Evolutionary conservation across 2,888 invertebrate genomes (phyloP).

Genomic region (Machimus rusticus): DNA sequence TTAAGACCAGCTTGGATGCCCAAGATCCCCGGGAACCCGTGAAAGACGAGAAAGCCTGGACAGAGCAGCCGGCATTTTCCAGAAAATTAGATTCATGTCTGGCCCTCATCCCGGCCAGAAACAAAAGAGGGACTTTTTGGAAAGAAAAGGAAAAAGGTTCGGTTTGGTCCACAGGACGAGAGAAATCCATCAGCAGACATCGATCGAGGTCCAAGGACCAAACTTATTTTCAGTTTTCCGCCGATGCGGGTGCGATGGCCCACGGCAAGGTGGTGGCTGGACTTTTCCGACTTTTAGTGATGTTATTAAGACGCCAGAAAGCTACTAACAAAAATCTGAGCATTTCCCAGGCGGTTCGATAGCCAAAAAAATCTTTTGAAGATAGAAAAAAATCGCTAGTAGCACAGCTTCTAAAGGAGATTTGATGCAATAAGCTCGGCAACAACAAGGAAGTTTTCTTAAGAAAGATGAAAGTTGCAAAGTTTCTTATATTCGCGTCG

Average conservation of each 20-base stretch:
- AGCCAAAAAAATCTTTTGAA: background rate
- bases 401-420: background rate
- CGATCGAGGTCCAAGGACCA: background rate
- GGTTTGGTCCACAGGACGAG: background rate
- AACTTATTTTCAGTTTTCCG: background rate
- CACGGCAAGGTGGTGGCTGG: background rate
- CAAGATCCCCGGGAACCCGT: background rate
- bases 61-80: background rate
- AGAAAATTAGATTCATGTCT: background rate
- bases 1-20: background rate
- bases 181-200: background rate
- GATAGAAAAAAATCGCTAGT: background rate
- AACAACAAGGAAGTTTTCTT: background rate
- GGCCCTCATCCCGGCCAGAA: background rate
- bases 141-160: background rate
- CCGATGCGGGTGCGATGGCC: background rate
- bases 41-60: background rate
- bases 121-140: background rate
- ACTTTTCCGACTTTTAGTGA: background rate
- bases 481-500: background rate
- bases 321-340: background rate
- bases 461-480: background rate
- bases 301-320: constrained; percentile 1
- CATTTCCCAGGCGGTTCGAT: background rate
- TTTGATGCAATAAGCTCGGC: constrained; percentile 24